Evolutionary conservation across 1,140 invertebrate genomes (phyloP), one percentile per base, ranked within the genome.

Genomic region (Macrobrachium rosenbergii): DNA sequence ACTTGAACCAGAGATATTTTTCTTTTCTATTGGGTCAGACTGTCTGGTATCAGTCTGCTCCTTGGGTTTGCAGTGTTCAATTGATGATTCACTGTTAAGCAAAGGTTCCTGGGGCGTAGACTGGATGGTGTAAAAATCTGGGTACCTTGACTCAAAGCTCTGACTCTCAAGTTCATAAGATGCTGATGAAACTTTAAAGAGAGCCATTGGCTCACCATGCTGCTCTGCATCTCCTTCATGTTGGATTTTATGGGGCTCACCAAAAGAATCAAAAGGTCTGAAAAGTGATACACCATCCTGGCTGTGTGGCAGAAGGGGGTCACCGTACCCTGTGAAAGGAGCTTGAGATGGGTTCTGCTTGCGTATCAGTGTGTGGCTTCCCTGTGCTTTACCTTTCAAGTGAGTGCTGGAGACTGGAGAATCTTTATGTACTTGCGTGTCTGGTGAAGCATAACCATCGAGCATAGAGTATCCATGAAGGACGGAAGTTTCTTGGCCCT

Each of bases 111-210:
- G 84, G 8, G 84, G 77, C 7, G 37, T 43, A 19, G 62, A 67
- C 59, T 86, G 84, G n/a, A 86, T 45, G 43, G 64, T 59, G 43
- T 86, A 86, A 72, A 86, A 86, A 21, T 86, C 84, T 11, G 84
- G 80, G 59, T 86, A 86, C 6, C 84, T 80, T 21, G 84, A 73
- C 64, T 86, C 84, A 62, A 86, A 86, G 62, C 72, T 80, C 37
- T 86, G 76, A 72, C 76, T 86, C 19, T 86, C 84, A 73, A 86
- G 78, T 12, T 86, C 84, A 73, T 86, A 86, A 11, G 84, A 73
- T 14, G 77, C n/a, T 16, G 84, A 86, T 16, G 84, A 58, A n/a
- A 86, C 84, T 81, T 86, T 86, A 45, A 86, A 86, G 12, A 86
- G 12, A 19, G 76, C 52, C 37, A 86, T 86, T 11, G 84, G 16